These are phyloP conservation scores for Sphaeridia pumilis DNA, from an alignment of 2,888 invertebrate species.

Conservation along the genomic window DNA sequence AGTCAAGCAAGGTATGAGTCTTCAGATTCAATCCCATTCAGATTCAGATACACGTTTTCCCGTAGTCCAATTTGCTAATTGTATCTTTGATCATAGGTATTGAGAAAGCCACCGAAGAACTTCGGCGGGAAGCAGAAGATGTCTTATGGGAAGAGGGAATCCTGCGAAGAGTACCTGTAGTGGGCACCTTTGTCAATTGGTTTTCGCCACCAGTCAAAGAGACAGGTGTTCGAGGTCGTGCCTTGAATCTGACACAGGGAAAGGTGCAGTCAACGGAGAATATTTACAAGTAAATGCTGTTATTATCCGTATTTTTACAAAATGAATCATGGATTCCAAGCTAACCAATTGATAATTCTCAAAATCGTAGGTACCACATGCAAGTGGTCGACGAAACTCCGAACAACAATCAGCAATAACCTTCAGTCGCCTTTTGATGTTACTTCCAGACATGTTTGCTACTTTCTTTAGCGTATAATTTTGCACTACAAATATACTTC, in stretches of 20 bases:
- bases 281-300: constrained; percentile 46
- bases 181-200: constrained; percentile 91
- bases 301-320: no score
- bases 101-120: constrained; percentile 79
- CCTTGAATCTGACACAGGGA: constrained; percentile 39
- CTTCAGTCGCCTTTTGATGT: no score
- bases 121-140: constrained; percentile 80
- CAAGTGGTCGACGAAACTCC: constrained; percentile 47
- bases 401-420: constrained; percentile 13
- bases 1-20: constrained; percentile 59
- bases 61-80: neutral
- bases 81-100: constrained; percentile 53
- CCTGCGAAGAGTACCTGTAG: constrained; percentile 83
- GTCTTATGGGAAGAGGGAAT: constrained; percentile 89
- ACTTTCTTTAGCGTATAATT: no score
- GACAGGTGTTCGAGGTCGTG: constrained; percentile 57
- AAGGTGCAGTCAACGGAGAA: constrained; percentile 47
- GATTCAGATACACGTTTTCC: neutral
- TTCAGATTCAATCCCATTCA: neutral
- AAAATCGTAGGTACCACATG: constrained; percentile 58
- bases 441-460: no score
- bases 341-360: no score
- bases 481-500: no score
- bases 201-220: constrained; percentile 79
- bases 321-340: no score